Evolutionary conservation across 2,797 vertebrate genomes (phyloP).

Genomic region (Lithobates pipiens): DNA sequence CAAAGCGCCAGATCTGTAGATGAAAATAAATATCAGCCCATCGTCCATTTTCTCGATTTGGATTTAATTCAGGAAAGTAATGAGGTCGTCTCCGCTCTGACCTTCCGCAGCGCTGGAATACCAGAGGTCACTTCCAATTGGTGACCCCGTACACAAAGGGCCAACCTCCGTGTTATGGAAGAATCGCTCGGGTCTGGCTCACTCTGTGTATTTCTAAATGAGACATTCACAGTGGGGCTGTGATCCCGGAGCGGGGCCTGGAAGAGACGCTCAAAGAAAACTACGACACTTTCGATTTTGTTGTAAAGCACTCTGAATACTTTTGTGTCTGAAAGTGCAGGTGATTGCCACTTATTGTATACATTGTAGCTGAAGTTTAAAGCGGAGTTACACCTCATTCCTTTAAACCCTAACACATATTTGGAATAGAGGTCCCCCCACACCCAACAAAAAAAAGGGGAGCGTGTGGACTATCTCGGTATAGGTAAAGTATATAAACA

Average conservation of each 20-base stretch:
- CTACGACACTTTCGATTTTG: no score
- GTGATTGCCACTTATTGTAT: no score
- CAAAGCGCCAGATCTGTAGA: neutral
- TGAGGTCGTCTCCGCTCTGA: slow-evolving; percentile 38
- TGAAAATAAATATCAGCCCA: slow-evolving; percentile 1
- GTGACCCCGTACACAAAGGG: slow-evolving; percentile 29
- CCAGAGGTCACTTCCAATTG: slow-evolving; percentile 51
- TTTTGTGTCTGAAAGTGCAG: no score
- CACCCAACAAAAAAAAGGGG: no score
- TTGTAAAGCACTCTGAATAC: no score
- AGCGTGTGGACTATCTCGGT: no score
- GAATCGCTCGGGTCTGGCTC: neutral
- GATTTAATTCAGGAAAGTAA: slow-evolving; percentile 37
- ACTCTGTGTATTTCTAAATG: slow-evolving; percentile 30
- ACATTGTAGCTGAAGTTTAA: no score
- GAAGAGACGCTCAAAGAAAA: no score
- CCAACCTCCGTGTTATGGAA: slow-evolving; percentile 2
- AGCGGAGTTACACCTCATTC: no score
- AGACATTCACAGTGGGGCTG: neutral
- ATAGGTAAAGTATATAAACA: no score
- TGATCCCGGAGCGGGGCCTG: neutral
- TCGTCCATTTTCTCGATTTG: slow-evolving; percentile 16
- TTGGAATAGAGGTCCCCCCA: no score
- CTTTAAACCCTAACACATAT: no score
- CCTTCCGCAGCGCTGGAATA: slow-evolving; percentile 25